These are phyloP conservation scores for Anolis apletophallus DNA, from an alignment of 2,797 vertebrate species.

Conservation along the genomic window DNA sequence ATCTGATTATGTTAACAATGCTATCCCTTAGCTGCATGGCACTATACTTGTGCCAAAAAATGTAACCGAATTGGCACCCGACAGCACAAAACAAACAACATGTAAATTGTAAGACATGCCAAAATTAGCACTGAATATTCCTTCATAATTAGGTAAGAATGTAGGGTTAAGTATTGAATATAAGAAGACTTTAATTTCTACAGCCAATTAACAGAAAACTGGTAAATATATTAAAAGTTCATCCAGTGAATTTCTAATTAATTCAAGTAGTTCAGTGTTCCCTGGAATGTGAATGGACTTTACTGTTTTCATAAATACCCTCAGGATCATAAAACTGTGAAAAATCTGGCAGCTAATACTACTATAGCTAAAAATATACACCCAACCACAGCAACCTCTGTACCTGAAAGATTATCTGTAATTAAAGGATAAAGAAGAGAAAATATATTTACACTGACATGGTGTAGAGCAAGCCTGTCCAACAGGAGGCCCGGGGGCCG, in stretches of 20 bases:
- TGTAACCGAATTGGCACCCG: neutral
- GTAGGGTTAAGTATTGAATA: neutral
- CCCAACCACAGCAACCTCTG: neutral
- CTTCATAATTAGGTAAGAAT: neutral
- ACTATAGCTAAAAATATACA: constrained; percentile 15
- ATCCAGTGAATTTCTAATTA: constrained; percentile 33
- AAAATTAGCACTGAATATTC: neutral
- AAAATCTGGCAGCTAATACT: constrained; percentile 25
- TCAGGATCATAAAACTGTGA: neutral
- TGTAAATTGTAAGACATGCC: neutral
- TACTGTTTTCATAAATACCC: constrained; percentile 42
- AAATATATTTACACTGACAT: too few relatives aligned
- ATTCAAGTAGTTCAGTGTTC: neutral
- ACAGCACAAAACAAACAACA: neutral
- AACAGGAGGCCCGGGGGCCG: too few relatives aligned
- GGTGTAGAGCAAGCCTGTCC: too few relatives aligned
- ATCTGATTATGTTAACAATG: neutral
- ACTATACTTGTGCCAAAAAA: neutral
- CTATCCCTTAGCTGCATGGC: neutral
- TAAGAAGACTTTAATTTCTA: neutral
- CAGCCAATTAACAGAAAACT: neutral
- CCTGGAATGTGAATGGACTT: constrained; percentile 29
- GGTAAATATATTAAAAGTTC: neutral
- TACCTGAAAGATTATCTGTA: constrained; percentile 30
- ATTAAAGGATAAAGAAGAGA: constrained; percentile 28